Evolutionary conservation across 2,888 invertebrate genomes (phyloP).

Genomic region (Euclidia mi): DNA sequence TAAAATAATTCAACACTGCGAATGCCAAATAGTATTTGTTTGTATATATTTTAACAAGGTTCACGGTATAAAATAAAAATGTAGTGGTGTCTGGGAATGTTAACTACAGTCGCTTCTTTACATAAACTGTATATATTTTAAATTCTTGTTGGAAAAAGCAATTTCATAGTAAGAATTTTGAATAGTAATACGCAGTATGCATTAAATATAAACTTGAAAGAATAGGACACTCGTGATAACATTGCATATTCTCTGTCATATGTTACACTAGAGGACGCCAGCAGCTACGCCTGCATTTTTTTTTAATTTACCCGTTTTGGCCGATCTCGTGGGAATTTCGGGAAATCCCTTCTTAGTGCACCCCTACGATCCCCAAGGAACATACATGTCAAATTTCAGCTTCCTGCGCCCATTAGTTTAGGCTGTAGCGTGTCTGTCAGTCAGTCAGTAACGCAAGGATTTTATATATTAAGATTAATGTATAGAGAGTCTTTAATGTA

Average conservation of each 20-base stretch:
- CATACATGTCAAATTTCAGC: too few species aligned
- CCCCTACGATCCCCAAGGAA: too few species aligned
- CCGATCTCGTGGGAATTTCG: too few species aligned
- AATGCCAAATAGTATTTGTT: constrained; percentile 13
- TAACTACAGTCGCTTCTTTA: constrained; percentile 8
- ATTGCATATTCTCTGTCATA: background rate
- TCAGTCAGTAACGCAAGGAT: too few species aligned
- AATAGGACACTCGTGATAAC: constrained; percentile 1
- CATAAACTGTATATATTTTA: background rate
- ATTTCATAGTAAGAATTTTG: constrained; percentile 8
- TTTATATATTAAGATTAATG: too few species aligned
- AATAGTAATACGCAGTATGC: constrained; percentile 3
- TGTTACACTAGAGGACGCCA: too few species aligned
- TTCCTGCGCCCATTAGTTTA: too few species aligned
- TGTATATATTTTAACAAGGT: constrained; percentile 19
- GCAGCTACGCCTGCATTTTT: too few species aligned
- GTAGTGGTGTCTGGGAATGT: constrained; percentile 1
- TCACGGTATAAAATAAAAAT: constrained; percentile 12
- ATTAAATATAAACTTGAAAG: constrained; percentile 1
- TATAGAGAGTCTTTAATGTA: background rate
- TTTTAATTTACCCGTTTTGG: too few species aligned
- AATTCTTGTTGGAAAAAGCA: constrained; percentile 10
- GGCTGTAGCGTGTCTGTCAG: too few species aligned
- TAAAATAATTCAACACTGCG: constrained; percentile 20
- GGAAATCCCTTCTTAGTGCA: too few species aligned